phyloP scores from a whole-genome alignment of 2,888 invertebrate genomes.

The Tetropium fuscum region DNA sequence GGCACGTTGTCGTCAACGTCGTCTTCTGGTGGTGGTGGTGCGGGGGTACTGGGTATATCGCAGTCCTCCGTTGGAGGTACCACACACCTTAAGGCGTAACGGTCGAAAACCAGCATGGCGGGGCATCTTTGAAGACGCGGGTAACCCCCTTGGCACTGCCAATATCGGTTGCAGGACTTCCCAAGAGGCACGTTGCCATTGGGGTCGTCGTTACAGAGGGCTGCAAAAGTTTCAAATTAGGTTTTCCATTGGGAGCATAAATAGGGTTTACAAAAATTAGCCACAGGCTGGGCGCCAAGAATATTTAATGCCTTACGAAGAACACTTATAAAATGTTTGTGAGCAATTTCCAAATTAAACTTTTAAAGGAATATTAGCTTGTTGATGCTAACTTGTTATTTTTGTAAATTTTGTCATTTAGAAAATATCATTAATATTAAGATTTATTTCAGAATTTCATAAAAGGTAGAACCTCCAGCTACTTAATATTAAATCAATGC shows the following conservation, averaged over 20 bases:
- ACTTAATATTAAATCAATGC: no score
- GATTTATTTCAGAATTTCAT: no score
- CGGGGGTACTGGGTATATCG: constrained; percentile 83
- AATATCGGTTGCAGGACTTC: constrained; percentile 93
- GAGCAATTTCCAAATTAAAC: no score
- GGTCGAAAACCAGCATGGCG: constrained; percentile 90
- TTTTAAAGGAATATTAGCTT: no score
- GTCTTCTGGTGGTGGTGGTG: constrained; percentile 73
- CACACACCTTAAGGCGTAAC: constrained; percentile 83
- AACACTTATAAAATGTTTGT: no score
- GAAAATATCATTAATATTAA: no score
- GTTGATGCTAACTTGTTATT: no score
- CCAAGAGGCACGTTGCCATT: constrained; percentile 93
- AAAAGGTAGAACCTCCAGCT: no score
- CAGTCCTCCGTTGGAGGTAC: constrained; percentile 93
- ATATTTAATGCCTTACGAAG: no score
- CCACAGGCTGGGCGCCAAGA: no score
- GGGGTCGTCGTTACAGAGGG: constrained; percentile 90
- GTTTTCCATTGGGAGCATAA: neutral
- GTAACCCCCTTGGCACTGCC: constrained; percentile 95
- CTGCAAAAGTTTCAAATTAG: constrained; percentile 67
- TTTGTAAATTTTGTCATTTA: no score
- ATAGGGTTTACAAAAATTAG: no score
- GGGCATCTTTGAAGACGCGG: constrained; percentile 91
- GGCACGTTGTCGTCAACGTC: constrained; percentile 59